Conservation (phyloP, 2,797 vertebrate species). For the Rhadinocentrus ornatus region DNA sequence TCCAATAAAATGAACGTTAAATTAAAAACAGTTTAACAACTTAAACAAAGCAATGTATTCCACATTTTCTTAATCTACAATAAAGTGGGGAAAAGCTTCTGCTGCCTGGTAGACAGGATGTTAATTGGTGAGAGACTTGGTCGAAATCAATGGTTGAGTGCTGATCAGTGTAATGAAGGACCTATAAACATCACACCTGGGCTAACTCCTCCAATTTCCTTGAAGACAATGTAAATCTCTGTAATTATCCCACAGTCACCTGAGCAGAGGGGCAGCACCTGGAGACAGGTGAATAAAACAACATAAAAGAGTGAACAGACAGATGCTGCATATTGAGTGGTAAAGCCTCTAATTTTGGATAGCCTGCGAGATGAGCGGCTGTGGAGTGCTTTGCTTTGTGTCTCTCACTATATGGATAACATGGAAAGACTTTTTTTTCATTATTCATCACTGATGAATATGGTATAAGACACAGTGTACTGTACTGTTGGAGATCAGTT, state of each 20-base stretch:
- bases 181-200: conserved; percentile 79
- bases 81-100: neutral
- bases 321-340: conserved; percentile 63
- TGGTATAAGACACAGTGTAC: conserved; percentile 37
- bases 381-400: conserved; percentile 10
- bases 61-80: neutral
- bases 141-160: conserved; percentile 66
- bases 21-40: neutral
- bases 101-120: conserved; percentile 44
- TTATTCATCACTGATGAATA: conserved; percentile 48
- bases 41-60: neutral
- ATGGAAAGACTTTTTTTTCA: conserved; percentile 26
- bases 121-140: conserved; percentile 73
- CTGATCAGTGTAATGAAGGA: conserved; percentile 76
- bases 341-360: conserved; percentile 44
- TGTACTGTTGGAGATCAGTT: conserved; percentile 38
- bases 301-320: conserved; percentile 58
- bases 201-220: conserved; percentile 82
- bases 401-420: conserved; percentile 5
- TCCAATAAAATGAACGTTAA: conserved; percentile 2
- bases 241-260: conserved; percentile 80
- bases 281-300: conserved; percentile 79
- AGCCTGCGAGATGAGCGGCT: conserved; percentile 9
- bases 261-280: conserved; percentile 72
- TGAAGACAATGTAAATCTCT: conserved; percentile 81